phyloP scores from a whole-genome alignment of 2,797 vertebrate species.

The Gymnothorax reevesii region DNA sequence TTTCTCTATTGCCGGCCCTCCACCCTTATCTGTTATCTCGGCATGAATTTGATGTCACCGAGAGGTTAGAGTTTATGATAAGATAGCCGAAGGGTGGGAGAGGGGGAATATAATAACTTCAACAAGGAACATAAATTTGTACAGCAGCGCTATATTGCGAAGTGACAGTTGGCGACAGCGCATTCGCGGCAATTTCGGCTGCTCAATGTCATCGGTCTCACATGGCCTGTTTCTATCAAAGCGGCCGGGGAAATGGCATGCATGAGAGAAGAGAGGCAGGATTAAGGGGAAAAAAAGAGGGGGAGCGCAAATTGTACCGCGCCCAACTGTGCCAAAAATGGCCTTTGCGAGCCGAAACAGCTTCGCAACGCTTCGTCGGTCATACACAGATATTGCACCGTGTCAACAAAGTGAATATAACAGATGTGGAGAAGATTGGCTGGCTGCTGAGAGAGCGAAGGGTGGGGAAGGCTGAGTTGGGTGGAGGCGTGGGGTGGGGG shows the following conservation, averaged over 20 bases:
- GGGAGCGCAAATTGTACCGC: slow-evolving; percentile 18
- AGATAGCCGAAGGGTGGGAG: slow-evolving; percentile 68
- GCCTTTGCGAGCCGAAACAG: slow-evolving; percentile 65
- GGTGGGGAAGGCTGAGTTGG: slow-evolving; percentile 13
- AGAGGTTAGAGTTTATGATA: slow-evolving; percentile 81
- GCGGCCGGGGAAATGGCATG: slow-evolving; percentile 44
- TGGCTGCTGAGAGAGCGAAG: slow-evolving; percentile 38
- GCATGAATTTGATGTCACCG: slow-evolving; percentile 65
- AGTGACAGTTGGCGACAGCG: slow-evolving; percentile 39
- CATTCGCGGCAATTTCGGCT: slow-evolving; percentile 68
- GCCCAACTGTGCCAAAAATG: slow-evolving; percentile 34
- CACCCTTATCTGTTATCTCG: slow-evolving; percentile 62
- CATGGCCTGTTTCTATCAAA: slow-evolving; percentile 72
- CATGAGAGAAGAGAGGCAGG: slow-evolving; percentile 10
- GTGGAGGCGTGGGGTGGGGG: slow-evolving; percentile 34
- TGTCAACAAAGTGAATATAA: slow-evolving; percentile 78
- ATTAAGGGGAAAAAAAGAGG: slow-evolving; percentile 20
- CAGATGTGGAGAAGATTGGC: slow-evolving; percentile 71
- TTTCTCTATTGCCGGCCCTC: neutral
- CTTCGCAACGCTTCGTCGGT: slow-evolving; percentile 68
- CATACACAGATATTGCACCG: slow-evolving; percentile 69
- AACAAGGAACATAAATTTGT: slow-evolving; percentile 71
- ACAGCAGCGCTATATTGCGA: slow-evolving; percentile 61
- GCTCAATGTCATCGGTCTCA: slow-evolving; percentile 71
- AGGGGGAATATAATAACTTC: slow-evolving; percentile 66